These are phyloP conservation scores for Tragulus kanchil DNA, from an alignment of 2,113 vertebrate species.

Conservation along the genomic window DNA sequence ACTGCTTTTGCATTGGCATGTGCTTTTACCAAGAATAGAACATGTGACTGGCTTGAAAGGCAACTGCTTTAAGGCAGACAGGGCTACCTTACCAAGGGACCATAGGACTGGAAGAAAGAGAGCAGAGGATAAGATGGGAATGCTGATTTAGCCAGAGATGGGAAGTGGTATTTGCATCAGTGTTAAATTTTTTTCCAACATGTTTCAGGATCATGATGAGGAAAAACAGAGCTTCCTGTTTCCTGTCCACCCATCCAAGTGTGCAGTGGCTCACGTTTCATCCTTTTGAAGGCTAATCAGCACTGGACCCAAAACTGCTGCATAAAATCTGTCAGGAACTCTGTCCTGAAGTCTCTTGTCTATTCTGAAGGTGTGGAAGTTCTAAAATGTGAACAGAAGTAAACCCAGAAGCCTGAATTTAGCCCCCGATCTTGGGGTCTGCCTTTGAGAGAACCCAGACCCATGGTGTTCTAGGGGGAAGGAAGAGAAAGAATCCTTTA, in stretches of 20 bases:
- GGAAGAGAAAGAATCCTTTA: background rate
- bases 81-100: background rate
- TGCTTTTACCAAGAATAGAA: conserved; percentile 53
- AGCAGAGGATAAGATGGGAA: background rate
- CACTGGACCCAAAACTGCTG: background rate
- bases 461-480: background rate
- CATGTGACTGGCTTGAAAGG: conserved; percentile 37
- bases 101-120: background rate
- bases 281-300: background rate
- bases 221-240: background rate
- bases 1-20: conserved; percentile 1
- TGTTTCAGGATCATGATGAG: conserved; percentile 4
- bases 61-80: background rate
- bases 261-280: background rate
- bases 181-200: background rate
- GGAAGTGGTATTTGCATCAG: background rate
- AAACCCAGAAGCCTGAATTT: background rate
- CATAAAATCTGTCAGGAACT: background rate
- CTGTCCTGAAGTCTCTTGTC: background rate
- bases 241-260: background rate
- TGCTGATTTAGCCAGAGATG: background rate
- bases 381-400: background rate
- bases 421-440: background rate
- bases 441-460: background rate
- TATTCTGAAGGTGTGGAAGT: background rate